phyloP scores from a whole-genome alignment of 1,140 invertebrate species.

The Formica selysi region DNA sequence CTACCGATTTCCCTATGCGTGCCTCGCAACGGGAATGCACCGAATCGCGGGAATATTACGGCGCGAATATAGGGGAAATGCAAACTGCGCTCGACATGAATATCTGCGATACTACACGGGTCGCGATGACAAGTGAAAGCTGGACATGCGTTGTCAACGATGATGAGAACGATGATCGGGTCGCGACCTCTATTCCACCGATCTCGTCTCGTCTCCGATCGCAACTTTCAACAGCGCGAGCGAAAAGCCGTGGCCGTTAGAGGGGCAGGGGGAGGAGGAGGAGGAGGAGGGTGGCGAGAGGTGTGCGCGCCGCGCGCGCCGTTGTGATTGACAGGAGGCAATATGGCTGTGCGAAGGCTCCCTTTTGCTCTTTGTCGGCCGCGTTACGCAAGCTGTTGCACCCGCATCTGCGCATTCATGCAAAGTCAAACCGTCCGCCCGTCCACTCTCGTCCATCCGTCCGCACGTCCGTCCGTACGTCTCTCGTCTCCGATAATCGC shows the following conservation, averaged over 20 bases:
- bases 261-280: background rate
- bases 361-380: slow-evolving; percentile 84
- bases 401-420: slow-evolving; percentile 87
- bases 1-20: slow-evolving; percentile 33
- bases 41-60: background rate
- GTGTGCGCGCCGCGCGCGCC: slow-evolving; percentile 75
- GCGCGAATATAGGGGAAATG: background rate
- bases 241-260: slow-evolving; percentile 41
- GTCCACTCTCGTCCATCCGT: slow-evolving; percentile 79
- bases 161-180: background rate
- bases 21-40: background rate
- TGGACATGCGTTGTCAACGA: background rate
- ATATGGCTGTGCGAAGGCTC: slow-evolving; percentile 82
- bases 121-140: background rate
- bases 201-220: slow-evolving; percentile 32
- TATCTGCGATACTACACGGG: no score
- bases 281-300: background rate
- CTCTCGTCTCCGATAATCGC: slow-evolving; percentile 83
- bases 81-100: background rate
- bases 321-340: slow-evolving; percentile 86
- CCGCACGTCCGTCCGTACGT: slow-evolving; percentile 76
- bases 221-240: slow-evolving; percentile 48
- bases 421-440: slow-evolving; percentile 85
- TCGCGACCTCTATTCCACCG: background rate
- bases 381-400: slow-evolving; percentile 87